Evolutionary conservation across 2,113 vertebrate genomes (phyloP), one percentile per base, ranked within the genome.

Genomic region (Ophthalmolycus amberensis): DNA sequence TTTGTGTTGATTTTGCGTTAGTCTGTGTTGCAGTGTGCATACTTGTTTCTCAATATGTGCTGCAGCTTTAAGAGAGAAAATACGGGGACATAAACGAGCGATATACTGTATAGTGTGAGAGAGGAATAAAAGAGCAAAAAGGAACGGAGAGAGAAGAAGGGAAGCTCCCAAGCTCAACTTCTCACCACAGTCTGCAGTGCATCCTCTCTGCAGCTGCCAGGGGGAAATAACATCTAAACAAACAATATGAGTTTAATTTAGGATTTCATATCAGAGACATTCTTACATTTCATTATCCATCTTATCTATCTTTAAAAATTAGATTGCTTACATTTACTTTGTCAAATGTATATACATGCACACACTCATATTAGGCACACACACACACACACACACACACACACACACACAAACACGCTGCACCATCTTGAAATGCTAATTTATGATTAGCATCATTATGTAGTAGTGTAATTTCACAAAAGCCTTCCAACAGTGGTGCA

Each of bases 401-500:
- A 73, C 79, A 69, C 71, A 74, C 68, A 65, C 65, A 76, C 58
- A 86, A 81, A 90, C 89, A 89, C 15, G 44, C 83, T 38, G 76
- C 80, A 90, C 89, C 86, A 92, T 94, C 91, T 91, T 89, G 83
- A 94, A 93, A 95, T 96, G 93, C 93, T 91, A 94, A 95, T 95
- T 93, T 90, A 86, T 94, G 90, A 94, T 94, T 93, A 93, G 88
- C 90, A 91, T 94, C 91, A 94, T 94, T 94, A 94, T 93, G 90
- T 90, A 66, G 89, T 83, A 27, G 87, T 91, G 90, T 94, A 93
- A 93, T 94, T 94, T 94, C 83, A 93, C 90, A 93, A 94, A 94
- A 90, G 92, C 92, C 90, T 91, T 90, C 91, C 90, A 86, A 91
- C 91, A 88, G 90, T 84, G 90, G 78, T 14, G 75, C 87, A 95